Conservation (phyloP, 2,113 vertebrate species). For the Zeus faber region DNA sequence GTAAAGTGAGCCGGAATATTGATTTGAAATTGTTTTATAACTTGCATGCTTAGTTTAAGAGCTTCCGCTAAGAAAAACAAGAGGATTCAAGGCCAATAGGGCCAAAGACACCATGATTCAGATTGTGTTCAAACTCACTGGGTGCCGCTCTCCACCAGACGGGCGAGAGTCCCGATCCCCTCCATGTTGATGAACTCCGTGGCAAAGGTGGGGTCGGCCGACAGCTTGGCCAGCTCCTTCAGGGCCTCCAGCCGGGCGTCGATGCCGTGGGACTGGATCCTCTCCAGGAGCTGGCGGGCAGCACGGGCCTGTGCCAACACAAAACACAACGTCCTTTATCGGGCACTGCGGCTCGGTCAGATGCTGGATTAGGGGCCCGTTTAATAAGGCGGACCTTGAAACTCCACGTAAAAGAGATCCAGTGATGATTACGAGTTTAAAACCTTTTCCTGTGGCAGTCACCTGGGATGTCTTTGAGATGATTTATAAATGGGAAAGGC, state of each 20-base stretch:
- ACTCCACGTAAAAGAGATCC: no score
- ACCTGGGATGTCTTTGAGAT: no score
- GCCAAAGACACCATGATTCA: background rate
- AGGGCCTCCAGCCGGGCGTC: conserved; percentile 94
- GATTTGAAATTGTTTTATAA: no score
- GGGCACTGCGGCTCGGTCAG: background rate
- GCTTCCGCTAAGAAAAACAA: no score
- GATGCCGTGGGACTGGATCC: conserved; percentile 88
- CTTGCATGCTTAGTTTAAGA: no score
- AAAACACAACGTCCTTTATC: background rate
- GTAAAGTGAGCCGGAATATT: no score
- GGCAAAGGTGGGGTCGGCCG: conserved; percentile 92
- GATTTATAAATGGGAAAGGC: no score
- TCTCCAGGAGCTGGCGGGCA: conserved; percentile 95
- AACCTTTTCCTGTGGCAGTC: no score
- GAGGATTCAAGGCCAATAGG: background rate
- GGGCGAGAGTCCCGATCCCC: conserved; percentile 89
- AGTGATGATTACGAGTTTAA: no score
- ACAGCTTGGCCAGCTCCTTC: conserved; percentile 96
- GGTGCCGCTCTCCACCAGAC: conserved; percentile 93
- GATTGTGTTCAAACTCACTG: conserved; percentile 69
- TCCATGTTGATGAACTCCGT: conserved; percentile 98
- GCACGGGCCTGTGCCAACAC: conserved; percentile 80
- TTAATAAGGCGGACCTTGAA: no score
- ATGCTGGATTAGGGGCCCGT: background rate